phyloP scores from a whole-genome alignment of 2,797 vertebrate species.

The Clarias fuscus region DNA sequence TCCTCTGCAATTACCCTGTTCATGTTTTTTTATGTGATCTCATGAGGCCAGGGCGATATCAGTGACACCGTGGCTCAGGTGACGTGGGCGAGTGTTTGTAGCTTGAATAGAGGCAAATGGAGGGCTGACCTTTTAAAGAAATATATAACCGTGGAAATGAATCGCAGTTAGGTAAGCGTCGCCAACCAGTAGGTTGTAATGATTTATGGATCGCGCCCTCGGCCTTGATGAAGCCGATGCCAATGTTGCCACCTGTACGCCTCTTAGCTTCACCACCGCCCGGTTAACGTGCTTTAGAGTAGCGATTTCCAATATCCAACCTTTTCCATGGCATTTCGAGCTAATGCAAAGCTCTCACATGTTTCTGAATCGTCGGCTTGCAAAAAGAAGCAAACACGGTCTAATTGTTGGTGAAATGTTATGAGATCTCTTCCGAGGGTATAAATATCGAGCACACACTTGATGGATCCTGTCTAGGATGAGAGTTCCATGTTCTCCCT shows the following conservation, averaged over 20 bases:
- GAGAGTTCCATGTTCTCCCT: not conserved
- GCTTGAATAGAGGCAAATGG: conserved; percentile 64
- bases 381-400: not conserved
- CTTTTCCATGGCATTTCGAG: conserved; percentile 31
- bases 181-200: conserved; percentile 69
- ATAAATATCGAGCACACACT: not conserved
- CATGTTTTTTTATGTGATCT: conserved; percentile 56
- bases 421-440: not conserved
- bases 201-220: conserved; percentile 72
- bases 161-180: conserved; percentile 64
- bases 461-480: not conserved
- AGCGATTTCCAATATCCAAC: conserved; percentile 36
- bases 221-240: conserved; percentile 29
- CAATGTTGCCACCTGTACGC: conserved; percentile 23
- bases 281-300: conserved; percentile 14
- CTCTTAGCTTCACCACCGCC: conserved; percentile 6
- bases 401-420: not conserved
- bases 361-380: conserved; percentile 1
- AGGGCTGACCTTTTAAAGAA: conserved; percentile 72
- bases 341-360: not conserved
- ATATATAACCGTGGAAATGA: conserved; percentile 65
- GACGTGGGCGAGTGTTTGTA: conserved; percentile 68
- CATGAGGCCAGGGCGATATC: conserved; percentile 67
- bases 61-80: conserved; percentile 65
- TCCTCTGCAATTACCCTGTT: not conserved